A percentile compares a stretch with the other conserved stretches of the same genome.
Evolutionary conservation across 92 coral and sea anemone species (phyloP).

Genomic region (Epizoanthus scotinus): DNA sequence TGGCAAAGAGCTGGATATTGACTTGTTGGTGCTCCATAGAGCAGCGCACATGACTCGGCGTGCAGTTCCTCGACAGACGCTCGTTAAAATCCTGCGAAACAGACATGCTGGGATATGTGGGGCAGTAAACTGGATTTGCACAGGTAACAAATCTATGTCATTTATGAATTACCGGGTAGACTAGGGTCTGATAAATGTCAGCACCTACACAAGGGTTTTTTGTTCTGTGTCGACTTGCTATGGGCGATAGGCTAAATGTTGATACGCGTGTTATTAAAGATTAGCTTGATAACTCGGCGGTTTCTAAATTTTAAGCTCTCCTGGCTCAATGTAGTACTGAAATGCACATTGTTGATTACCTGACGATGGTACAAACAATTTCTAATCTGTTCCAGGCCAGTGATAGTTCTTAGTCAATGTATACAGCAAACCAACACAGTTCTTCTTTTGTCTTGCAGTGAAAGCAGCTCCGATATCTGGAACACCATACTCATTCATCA

Average conservation of each 20-base stretch:
- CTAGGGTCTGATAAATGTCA: too few relatives aligned
- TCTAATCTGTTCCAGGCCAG: neutral
- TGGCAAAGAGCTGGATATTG: constrained; percentile 28
- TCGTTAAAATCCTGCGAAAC: constrained; percentile 16
- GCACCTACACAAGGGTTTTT: too few relatives aligned
- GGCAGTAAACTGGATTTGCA: constrained; percentile 16
- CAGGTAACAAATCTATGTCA: neutral
- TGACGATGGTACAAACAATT: too few relatives aligned
- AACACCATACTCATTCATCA: constrained; percentile 19
- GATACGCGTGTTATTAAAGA: too few relatives aligned
- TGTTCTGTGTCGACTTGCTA: too few relatives aligned
- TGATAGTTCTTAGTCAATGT: neutral
- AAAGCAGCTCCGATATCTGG: constrained; percentile 10
- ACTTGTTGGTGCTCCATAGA: constrained; percentile 1
- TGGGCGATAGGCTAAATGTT: too few relatives aligned
- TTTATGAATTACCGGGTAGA: too few relatives aligned
- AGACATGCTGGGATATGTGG: constrained; percentile 31
- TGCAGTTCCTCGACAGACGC: neutral
- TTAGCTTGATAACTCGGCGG: too few relatives aligned
- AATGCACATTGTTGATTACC: too few relatives aligned
- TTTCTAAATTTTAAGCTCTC: too few relatives aligned
- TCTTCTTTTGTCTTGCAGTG: constrained; percentile 22
- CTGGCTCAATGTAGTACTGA: too few relatives aligned
- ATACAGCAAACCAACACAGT: neutral
- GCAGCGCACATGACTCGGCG: neutral